A percentile compares a stretch with the other conserved stretches of the same genome.
phyloP scores from a whole-genome alignment of 1,140 invertebrate species.

The Triops longicaudatus region DNA sequence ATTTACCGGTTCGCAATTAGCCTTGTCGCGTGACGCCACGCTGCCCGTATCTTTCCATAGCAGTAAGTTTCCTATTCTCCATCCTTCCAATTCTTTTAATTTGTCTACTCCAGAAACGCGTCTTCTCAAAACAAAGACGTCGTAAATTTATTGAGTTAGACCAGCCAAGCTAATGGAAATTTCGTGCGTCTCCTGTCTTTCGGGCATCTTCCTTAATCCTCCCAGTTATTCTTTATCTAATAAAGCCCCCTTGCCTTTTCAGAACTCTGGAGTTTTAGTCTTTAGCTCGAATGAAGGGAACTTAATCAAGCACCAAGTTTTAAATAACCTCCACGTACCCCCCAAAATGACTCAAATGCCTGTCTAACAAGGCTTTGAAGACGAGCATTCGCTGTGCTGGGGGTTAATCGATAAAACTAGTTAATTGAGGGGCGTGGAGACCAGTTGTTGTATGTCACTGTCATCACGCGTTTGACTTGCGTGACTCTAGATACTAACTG shows the following conservation, averaged over 20 bases:
- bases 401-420: not conserved
- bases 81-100: not conserved
- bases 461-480: constrained; percentile 7
- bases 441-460: not conserved
- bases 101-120: too few species aligned
- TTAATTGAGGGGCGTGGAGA: constrained; percentile 10
- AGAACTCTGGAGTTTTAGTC: not conserved
- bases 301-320: too few species aligned
- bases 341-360: too few species aligned
- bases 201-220: not conserved
- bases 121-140: not conserved
- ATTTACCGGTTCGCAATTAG: constrained; percentile 26
- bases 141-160: not conserved
- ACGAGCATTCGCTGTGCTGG: not conserved
- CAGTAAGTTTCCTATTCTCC: constrained; percentile 21
- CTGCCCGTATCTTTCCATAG: constrained; percentile 22
- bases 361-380: too few species aligned
- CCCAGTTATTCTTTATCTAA: not conserved
- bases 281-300: not conserved
- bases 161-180: not conserved
- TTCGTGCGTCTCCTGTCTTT: not conserved
- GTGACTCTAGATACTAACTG: constrained; percentile 3
- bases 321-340: too few species aligned
- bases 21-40: constrained; percentile 24
- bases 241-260: constrained; percentile 9